Conservation (phyloP, 2,797 vertebrate species). For the Hippocampus kuda region DNA sequence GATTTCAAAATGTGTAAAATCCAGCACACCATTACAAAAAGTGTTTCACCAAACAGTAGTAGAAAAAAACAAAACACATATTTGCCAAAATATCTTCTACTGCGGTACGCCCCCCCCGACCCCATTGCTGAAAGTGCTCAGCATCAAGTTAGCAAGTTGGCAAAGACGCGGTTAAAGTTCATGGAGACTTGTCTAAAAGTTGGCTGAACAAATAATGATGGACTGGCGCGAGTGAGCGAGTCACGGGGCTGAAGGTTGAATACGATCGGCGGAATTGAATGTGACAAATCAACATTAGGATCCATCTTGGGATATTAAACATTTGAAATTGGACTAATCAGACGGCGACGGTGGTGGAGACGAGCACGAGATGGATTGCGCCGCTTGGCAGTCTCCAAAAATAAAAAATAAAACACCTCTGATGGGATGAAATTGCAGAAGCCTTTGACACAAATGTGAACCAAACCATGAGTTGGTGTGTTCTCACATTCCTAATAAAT, state of each 20-base stretch:
- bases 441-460: conserved; percentile 32
- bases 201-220: conserved; percentile 50
- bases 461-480: neutral
- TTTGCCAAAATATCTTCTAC: too few species aligned
- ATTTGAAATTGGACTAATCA: conserved; percentile 75
- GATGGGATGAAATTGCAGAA: conserved; percentile 49
- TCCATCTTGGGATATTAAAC: conserved; percentile 78
- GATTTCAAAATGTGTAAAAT: neutral
- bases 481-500: neutral
- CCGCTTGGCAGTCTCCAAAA: conserved; percentile 53
- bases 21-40: neutral
- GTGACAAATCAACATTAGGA: conserved; percentile 74
- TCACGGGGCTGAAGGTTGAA: conserved; percentile 63
- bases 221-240: conserved; percentile 54
- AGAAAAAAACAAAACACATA: neutral
- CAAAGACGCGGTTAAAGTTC: neutral
- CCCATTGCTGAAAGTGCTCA: neutral
- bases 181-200: conserved; percentile 23
- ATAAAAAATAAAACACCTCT: conserved; percentile 22
- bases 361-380: conserved; percentile 69
- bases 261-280: conserved; percentile 68
- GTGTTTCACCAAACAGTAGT: neutral
- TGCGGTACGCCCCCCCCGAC: too few species aligned
- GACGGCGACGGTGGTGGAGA: conserved; percentile 58
- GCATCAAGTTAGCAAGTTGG: neutral